Base-by-base conservation (phyloP, 2,113 vertebrate genomes). In the Oncorhynchus tshawytscha region DNA sequence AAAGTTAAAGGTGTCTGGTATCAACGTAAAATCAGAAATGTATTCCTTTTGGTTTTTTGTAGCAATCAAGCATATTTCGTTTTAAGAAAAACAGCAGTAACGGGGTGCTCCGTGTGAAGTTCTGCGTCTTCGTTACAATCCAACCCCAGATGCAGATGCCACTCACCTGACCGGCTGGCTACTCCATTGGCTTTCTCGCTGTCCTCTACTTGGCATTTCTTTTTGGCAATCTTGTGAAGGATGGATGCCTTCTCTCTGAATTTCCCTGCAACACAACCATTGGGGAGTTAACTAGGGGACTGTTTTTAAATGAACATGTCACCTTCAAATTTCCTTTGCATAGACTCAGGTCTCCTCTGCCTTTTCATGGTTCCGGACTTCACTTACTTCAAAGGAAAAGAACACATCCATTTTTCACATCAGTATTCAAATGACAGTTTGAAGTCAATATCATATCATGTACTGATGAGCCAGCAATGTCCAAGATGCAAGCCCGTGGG, bases 221-320 rank as follows among this genome's bases (percentile, higher is more conserved):
- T 99, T 94, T 99, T 99, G 77, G 98, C 97, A 0, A 99, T 98
- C 93, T 98, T 99, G 88, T 99, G 97, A 71, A 99, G 96, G 86
- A 99, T 98, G 76, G 97, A 98, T 0, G 96, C 98, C 83, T 96
- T 99, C 93, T 99, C 97, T 81, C 95, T 95, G 90, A 99, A 99
- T 84, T 95, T 97, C 81, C 98, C 97, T 99, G 91, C 75, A 95
- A 90, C 6, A 54, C 51, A 9, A 27, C 39, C 74, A 69, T 54
- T 29, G 15, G 9, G 81, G 20, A 13, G 68, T 12, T 13, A 48
- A 20, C 20, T 15, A 11, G 45, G 45, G 31, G 3, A 13, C 59
- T 11, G 7, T 9, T 8, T 12, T 11, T 45, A 45, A 45, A 45
- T 45, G 9, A 45, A 11, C 39, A 45, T 45, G 39, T 24, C 16